Percentiles rank a stretch among this genome's conserved stretches.
Evolutionary conservation across 2,888 invertebrate genomes (phyloP).

Genomic region (Ypsolopha scabrella): DNA sequence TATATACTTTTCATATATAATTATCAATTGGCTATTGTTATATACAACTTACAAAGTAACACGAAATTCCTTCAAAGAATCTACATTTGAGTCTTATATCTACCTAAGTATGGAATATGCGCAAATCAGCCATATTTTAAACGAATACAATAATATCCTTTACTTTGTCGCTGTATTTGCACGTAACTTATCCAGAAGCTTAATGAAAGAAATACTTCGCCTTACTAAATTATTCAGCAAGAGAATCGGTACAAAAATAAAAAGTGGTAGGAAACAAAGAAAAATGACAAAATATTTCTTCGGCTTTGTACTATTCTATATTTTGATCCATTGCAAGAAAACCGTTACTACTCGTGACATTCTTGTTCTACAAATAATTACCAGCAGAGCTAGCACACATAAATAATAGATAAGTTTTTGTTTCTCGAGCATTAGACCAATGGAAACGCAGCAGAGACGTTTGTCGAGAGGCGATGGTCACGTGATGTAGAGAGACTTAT

Average conservation of each 20-base stretch:
- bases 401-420: no score
- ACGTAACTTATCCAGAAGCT: not conserved
- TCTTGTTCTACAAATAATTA: no score
- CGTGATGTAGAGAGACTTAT: no score
- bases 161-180: no score
- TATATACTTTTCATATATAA: constrained; percentile 49
- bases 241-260: not conserved
- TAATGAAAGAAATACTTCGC: not conserved
- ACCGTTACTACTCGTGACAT: not conserved
- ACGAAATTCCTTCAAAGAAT: constrained; percentile 49
- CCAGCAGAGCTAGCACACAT: no score
- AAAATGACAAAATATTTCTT: constrained; percentile 17
- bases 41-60: constrained; percentile 53
- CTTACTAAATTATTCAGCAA: not conserved
- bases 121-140: not conserved
- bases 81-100: constrained; percentile 58
- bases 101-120: constrained; percentile 25
- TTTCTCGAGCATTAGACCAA: no score
- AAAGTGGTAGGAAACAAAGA: not conserved
- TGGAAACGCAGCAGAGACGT: no score
- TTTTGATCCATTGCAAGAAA: not conserved
- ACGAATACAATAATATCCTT: not conserved
- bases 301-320: constrained; percentile 35
- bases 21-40: constrained; percentile 53
- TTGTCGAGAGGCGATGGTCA: no score